Percentiles rank a stretch among this genome's conserved stretches.
phyloP scores from a whole-genome alignment of 1,140 invertebrate species.

The Dryas iulia region DNA sequence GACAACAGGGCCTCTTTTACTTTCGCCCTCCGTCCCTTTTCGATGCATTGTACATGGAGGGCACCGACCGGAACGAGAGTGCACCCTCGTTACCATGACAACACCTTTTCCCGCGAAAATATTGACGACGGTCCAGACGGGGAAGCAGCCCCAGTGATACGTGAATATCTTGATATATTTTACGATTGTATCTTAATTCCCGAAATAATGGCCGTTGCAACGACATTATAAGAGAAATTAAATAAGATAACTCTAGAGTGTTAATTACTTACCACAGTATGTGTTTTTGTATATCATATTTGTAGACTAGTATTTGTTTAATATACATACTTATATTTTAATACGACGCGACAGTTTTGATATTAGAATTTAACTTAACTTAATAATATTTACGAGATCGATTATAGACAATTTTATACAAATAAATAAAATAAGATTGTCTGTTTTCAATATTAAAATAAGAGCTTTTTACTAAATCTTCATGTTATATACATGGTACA shows the following conservation, averaged over 20 bases:
- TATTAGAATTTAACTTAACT: too few species aligned
- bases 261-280: too few species aligned
- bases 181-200: constrained; percentile 47
- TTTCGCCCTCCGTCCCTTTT: constrained; percentile 65
- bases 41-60: constrained; percentile 66
- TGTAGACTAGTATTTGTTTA: too few species aligned
- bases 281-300: too few species aligned
- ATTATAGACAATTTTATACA: too few species aligned
- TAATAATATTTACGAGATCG: too few species aligned
- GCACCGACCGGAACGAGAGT: constrained; percentile 68
- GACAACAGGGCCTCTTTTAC: constrained; percentile 57
- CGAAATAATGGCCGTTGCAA: constrained; percentile 53
- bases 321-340: too few species aligned
- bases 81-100: constrained; percentile 70
- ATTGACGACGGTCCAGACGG: constrained; percentile 68
- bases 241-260: neutral
- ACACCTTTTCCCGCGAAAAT: constrained; percentile 69
- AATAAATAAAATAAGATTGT: too few species aligned
- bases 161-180: constrained; percentile 61
- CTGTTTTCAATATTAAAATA: too few species aligned
- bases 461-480: too few species aligned
- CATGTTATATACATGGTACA: too few species aligned
- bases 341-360: too few species aligned
- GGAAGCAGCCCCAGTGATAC: constrained; percentile 39
- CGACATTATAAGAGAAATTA: constrained; percentile 22